Evolutionary conservation across 2,888 invertebrate genomes (phyloP), one percentile per base, ranked within the genome.

Genomic region (Oscheius myriophilus): DNA sequence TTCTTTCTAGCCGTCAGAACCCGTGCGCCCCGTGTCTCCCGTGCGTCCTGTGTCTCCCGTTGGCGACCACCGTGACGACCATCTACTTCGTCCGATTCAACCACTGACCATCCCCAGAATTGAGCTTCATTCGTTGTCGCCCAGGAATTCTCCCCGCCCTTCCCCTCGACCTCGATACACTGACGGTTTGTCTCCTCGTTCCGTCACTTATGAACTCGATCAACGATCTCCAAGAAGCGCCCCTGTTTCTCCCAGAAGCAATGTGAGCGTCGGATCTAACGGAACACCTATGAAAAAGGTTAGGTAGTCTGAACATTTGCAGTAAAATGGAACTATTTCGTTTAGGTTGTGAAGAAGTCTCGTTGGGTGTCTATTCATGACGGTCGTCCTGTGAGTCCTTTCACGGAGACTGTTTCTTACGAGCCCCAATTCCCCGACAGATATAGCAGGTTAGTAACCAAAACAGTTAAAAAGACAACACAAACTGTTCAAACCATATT

Each of bases 331-430:
- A 3, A 9, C 33, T 41, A 9, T 70, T 73, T 26, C 54, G n/a
- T n/a, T n/a, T n/a, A 77, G 76, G 72, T 85, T 9, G 80, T 78
- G 42, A 79, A 79, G 61, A 85, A 85, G 65, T 74, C 80, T 2
- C 78, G 85, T 23, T 70, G 74, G 57, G 85, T 85, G 16, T 84
- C 82, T 23, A 80, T 85, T 55, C 77, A 84, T 70, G 85, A 85
- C 59, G 85, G 85, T 16, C 74, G 83, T 23, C 85, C 85, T 21
- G 77, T 85, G 4, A 75, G 78, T 7, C 81, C 82, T n/a, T 85
- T 79, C 69, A 76, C 73, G 18, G 85, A 85, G 66, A 81, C 79
- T 14, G 83, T 85, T 14, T 78, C 78, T 21, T 85, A 79, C 64
- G 84, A 81, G 64, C 78, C 82, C 11, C 71, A 71, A 0, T 69